Base-by-base conservation (phyloP, 2,888 invertebrate genomes). In the Sarcophaga caerulescens region DNA sequence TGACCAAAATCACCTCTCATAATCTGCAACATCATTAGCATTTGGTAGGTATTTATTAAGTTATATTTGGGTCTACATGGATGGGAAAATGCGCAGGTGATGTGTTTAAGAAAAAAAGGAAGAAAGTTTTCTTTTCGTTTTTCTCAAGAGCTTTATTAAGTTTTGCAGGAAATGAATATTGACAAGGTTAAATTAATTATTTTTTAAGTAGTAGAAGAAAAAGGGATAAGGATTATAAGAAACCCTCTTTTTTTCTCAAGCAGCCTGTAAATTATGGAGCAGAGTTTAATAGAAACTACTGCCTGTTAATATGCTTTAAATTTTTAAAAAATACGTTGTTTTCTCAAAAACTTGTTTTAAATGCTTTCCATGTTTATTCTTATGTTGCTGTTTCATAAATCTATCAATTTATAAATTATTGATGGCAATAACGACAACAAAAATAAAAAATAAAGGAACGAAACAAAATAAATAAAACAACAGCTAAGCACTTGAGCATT, bases 401-500 rank as follows among this genome's bases (percentile, higher is more conserved):
- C 85, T 83, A 70, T 86, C 86, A 86, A 68, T 84, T 84, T 81
- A 81, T 86, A 86, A 86, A 86, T 86, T 86, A 86, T 86, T 81
- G 78, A 86, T 81, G 84, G 75, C 59, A 68, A 84, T 75, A 84
- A 80, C 79, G 65, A 44, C 79, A 69, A 47, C 10, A 69, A 69
- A 1, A n/a, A 69, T 4, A 44, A 47, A 68, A 19, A 10, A 11
- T 3, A 6, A 25, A 3, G 4, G 3, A 25, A 25, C 5, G 1
- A 5, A 35, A 5, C 6, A 1, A 35, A 35, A 35, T 8, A 8
- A 35, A 35, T 35, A 80, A 69, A 73, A 79, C 80, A 84, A 84
- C 79, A 75, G 44, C 84, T 71, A 83, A 52, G 17, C 73, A 74
- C 80, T 76, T 73, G 60, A 76, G 68, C 68, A 52, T 70, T 86